Evolutionary conservation across 2,888 invertebrate genomes (phyloP), one percentile per base, ranked within the genome.

Genomic region (Petrolisthes manimaculis): DNA sequence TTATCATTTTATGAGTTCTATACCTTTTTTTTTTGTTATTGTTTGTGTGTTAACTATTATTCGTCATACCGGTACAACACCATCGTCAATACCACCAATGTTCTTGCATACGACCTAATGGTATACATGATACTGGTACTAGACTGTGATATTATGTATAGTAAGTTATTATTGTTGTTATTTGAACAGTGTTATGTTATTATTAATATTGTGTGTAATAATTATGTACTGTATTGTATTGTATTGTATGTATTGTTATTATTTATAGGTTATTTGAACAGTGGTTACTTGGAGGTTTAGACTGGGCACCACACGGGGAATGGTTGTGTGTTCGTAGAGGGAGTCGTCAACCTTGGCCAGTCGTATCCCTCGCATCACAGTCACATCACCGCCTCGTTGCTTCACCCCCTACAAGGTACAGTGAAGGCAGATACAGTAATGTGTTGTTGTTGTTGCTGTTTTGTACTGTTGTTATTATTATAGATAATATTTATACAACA

Each of bases 241-340:
- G n/a, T n/a, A n/a, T n/a, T n/a, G n/a, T 8, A 61, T 81, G 56
- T 24, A 56, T 14, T 3, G 79, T 71, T 77, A n/a, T n/a, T n/a
- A 24, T 71, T 21, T 55, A 21, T 84, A 91, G 91, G 51, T 82
- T 91, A 69, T 91, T 91, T 88, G 91, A 91, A 75, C 89, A 89
- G 77, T 91, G 91, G 91, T 77, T 91, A 54, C 78, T 91, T 55
- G 55, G 82, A 53, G 85, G 88, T 5, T 71, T 91, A n/a, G 91
- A 91, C 83, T 91, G 91, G 91, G 83, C 88, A 5, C 91, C 91
- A 8, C 89, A 91, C 69, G 91, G 91, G 21, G 91, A 91, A 74
- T 88, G 91, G 89, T 86, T 89, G 51, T 91, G 91, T 69, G 84
- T 89, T 18, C 79, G 89, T 14, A 77, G 91, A 5, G 91, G 91